These are phyloP conservation scores for Gasterosteus aculeatus DNA, from an alignment of 2,113 vertebrate genomes.

Conservation along the genomic window DNA sequence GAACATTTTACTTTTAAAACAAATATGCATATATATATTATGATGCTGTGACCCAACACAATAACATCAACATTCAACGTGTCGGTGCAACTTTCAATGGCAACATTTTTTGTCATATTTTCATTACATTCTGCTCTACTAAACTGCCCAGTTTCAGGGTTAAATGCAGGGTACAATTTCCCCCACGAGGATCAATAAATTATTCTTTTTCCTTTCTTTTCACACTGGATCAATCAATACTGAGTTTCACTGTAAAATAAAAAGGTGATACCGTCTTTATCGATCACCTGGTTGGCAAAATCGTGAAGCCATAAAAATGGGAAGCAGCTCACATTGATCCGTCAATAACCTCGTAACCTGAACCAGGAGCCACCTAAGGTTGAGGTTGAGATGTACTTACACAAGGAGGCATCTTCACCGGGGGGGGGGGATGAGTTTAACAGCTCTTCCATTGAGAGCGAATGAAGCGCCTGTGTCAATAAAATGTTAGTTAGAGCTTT, in stretches of 20 bases:
- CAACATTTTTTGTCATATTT: neutral
- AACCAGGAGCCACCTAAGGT: neutral
- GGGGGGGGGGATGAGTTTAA: neutral
- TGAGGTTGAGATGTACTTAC: neutral
- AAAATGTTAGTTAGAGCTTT: constrained; percentile 37
- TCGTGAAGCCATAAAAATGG: constrained; percentile 48
- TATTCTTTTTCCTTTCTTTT: neutral
- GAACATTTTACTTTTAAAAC: neutral
- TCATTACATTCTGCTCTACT: neutral
- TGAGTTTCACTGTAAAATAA: constrained; percentile 40
- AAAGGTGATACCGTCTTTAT: constrained; percentile 49
- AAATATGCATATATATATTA: no score
- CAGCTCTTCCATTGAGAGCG: neutral
- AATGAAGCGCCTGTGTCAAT: constrained; percentile 27
- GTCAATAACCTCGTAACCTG: constrained; percentile 45
- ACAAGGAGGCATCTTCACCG: neutral
- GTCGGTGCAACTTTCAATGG: neutral
- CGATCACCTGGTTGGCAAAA: constrained; percentile 57
- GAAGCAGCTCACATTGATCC: constrained; percentile 56
- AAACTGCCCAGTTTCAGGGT: neutral
- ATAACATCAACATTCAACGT: neutral
- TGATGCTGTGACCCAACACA: neutral
- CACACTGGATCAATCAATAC: constrained; percentile 35
- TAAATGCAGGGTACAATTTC: no score
- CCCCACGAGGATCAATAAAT: no score